Conservation (phyloP, 2,113 vertebrate genomes). For the Dolichotis patagonum region DNA sequence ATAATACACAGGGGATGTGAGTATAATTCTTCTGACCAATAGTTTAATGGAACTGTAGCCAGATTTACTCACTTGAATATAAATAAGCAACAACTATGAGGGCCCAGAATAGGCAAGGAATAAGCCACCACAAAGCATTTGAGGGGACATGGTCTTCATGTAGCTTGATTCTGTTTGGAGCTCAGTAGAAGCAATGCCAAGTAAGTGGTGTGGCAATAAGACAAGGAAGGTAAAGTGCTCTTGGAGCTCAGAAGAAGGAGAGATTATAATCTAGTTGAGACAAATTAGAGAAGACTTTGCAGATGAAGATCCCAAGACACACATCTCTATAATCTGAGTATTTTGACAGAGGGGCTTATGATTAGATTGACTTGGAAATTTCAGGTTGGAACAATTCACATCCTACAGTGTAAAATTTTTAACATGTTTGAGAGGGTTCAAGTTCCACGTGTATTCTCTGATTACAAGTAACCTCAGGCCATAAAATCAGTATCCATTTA, state of each 20-base stretch:
- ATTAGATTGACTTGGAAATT: constrained; percentile 36
- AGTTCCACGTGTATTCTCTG: constrained; percentile 49
- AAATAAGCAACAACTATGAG: neutral
- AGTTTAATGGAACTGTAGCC: neutral
- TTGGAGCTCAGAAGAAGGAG: neutral
- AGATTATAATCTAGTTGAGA: neutral
- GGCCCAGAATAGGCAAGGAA: neutral
- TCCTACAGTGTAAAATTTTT: neutral
- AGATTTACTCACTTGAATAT: neutral
- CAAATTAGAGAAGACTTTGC: constrained; percentile 7
- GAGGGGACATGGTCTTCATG: neutral
- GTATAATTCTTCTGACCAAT: neutral
- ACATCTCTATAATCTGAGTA: neutral
- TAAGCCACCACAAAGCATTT: neutral
- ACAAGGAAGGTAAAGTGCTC: neutral
- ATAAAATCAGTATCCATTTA: constrained; percentile 67
- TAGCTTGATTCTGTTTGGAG: neutral
- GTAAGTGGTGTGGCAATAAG: neutral
- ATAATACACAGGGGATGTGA: neutral
- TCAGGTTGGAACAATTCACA: neutral
- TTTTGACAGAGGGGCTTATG: constrained; percentile 29
- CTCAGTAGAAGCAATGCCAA: neutral
- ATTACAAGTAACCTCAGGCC: constrained; percentile 59
- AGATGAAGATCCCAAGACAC: neutral
- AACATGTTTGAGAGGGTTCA: constrained; percentile 39